Evolutionary conservation across 2,888 invertebrate species (phyloP), one percentile per base, ranked within the genome.

Genomic region (Megamerina dolium): DNA sequence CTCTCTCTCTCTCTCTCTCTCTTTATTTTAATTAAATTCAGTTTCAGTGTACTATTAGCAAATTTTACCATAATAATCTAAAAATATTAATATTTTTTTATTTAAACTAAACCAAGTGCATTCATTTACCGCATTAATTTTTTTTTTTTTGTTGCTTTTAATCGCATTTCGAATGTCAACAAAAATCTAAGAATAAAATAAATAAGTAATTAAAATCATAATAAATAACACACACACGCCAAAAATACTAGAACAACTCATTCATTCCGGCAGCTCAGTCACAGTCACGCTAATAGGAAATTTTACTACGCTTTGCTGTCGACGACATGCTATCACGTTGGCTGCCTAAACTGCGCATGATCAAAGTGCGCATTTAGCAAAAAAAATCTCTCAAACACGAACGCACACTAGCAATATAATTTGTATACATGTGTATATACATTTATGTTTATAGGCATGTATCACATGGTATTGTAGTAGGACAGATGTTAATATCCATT

Each of bases 301-400:
- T n/a, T 3, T 13, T 10, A 27, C 27, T 10, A 27, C 27, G 5
- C 27, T 13, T 27, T 13, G 27, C 10, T 23, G 26, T 23, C 26
- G 8, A n/a, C n/a, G n/a, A n/a, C n/a, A n/a, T n/a, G n/a, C n/a
- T n/a, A n/a, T 14, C n/a, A 3, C 31, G 31, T 9, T 14, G 13
- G 16, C 31, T 9, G 13, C 19, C 5, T 31, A 19, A 41, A 44
- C 16, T 46, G 46, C 50, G 46, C 50, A 44, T 42, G 44, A 43
- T 43, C 46, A 35, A 47, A 50, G 37, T 50, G 47, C 50, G 50
- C 45, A 43, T 41, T 44, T 21, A 41, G 36, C n/a, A n/a, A n/a
- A n/a, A n/a, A n/a, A n/a, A n/a, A n/a, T n/a, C 32, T 42, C 2
- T n/a, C n/a, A 27, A 27, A 13, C 27, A n/a, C 6, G 6, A 23